Conservation (phyloP, 1,140 invertebrate species). For the Trichonephila clavata region DNA sequence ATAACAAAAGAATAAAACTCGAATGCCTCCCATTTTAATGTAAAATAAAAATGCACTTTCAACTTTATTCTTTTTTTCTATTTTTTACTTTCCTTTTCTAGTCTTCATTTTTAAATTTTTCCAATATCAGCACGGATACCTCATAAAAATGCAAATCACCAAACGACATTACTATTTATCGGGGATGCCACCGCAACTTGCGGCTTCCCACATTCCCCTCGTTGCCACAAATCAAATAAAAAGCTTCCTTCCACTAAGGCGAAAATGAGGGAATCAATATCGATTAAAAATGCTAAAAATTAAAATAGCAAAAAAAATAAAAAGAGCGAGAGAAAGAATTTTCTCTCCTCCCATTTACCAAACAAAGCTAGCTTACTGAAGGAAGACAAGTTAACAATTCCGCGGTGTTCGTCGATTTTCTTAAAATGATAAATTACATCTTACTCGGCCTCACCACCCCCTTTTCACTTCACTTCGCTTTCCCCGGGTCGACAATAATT, state of each 20-base stretch:
- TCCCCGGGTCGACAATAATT: constrained; percentile 51
- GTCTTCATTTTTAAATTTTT: neutral
- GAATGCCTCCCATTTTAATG: neutral
- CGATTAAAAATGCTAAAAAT: constrained; percentile 52
- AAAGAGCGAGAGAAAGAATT: too few species aligned
- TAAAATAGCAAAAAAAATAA: neutral
- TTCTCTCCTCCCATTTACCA: constrained; percentile 30
- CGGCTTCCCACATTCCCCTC: neutral
- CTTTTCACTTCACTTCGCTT: constrained; percentile 20
- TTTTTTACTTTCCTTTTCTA: neutral
- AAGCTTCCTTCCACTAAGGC: neutral
- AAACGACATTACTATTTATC: constrained; percentile 45
- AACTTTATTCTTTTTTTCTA: neutral
- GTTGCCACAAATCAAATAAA: constrained; percentile 42
- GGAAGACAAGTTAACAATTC: constrained; percentile 35
- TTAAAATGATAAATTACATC: constrained; percentile 68
- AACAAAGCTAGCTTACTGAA: constrained; percentile 33
- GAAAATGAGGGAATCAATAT: constrained; percentile 47
- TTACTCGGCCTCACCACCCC: neutral
- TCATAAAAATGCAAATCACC: constrained; percentile 47
- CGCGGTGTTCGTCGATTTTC: constrained; percentile 21
- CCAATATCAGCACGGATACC: constrained; percentile 2
- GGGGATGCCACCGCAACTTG: neutral
- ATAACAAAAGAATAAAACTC: constrained; percentile 11
- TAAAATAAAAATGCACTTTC: constrained; percentile 16